Base-by-base conservation (phyloP, 2,888 invertebrate genomes). In the Anaspis maculata region DNA sequence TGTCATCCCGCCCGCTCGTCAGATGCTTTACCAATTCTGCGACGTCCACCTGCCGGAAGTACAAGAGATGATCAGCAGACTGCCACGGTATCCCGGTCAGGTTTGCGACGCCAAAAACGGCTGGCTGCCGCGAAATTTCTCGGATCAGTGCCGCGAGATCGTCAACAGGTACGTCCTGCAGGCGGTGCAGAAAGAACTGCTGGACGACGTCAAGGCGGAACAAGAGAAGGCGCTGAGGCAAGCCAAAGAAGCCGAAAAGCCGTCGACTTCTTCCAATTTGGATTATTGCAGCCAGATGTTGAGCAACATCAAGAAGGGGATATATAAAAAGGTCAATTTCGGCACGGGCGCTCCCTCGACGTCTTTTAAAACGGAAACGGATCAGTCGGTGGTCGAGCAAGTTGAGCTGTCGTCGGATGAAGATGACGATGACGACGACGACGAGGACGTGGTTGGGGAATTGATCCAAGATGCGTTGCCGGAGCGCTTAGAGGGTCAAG, bases 21-120 rank as follows among this genome's bases (percentile, higher is more conserved):
- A 94, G 65, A 86, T 89, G 71, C 88, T 87, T 64, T 88, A 91
- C 62, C 89, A 91, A 80, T 83, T 81, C 54, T 84, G 85, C 54
- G 88, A 95, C 62, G 71, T 94, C 24, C 68, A 79, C 11, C 66
- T 88, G 13, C 77, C 79, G 0, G 87, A 89, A 64, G 80, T 94
- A 19, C 79, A 90, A 60, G 77, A 76, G 46, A 76, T 88, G 72
- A 48, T 88, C 10, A 68, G 73, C 0, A 76, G 78, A 46, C 70
- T 84, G 9, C 79, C 81, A 0, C 70, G 77, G 3, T 71, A 73
- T 2, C 55, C 69, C 1, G 69, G 74, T 1, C 72, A 71, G 5
- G 69, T 72, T 35, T 69, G 72, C 22, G 79, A 87, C 54, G 74
- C 75, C 49, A 77, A 77, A 59, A 74, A 77, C 35, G 89, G 89